These are phyloP conservation scores for Ceramica pisi DNA, from an alignment of 2,888 invertebrate genomes.

Conservation along the genomic window DNA sequence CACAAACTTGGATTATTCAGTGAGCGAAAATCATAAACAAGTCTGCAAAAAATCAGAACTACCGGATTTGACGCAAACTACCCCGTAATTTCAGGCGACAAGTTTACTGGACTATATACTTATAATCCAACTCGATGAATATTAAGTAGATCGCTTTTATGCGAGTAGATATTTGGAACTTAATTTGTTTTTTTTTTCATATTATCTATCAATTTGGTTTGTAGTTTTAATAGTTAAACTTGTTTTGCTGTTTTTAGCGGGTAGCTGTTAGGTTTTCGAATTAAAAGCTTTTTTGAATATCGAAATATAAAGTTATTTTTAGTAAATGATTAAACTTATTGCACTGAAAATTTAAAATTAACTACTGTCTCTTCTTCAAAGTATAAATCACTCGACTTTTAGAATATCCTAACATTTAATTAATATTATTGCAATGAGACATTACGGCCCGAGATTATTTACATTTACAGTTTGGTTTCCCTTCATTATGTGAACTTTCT, in stretches of 20 bases:
- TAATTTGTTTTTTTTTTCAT: conserved; percentile 23
- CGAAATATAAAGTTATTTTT: conserved; percentile 5
- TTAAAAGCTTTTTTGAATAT: conserved; percentile 21
- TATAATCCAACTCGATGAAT: conserved; percentile 45
- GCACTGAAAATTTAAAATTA: conserved; percentile 26
- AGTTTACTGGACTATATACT: no score
- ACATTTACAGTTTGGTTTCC: conserved; percentile 63
- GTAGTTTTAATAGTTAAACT: conserved; percentile 40
- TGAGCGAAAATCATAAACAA: no score
- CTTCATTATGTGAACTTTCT: conserved; percentile 68
- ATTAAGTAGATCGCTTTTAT: conserved; percentile 31
- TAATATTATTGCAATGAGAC: conserved; percentile 62
- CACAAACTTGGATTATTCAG: no score
- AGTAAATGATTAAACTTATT: conserved; percentile 8
- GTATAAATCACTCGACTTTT: conserved; percentile 37
- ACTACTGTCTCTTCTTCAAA: conserved; percentile 38
- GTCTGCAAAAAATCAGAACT: no score
- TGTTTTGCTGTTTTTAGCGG: conserved; percentile 46
- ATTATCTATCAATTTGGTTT: conserved; percentile 28
- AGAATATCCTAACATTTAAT: conserved; percentile 44
- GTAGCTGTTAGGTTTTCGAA: conserved; percentile 21
- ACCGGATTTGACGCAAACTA: no score
- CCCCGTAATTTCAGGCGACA: no score
- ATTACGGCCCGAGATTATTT: conserved; percentile 64
- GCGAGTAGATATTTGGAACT: conserved; percentile 43